phyloP scores from a whole-genome alignment of 2,113 vertebrate genomes.

The Megatriorchis doriae region DNA sequence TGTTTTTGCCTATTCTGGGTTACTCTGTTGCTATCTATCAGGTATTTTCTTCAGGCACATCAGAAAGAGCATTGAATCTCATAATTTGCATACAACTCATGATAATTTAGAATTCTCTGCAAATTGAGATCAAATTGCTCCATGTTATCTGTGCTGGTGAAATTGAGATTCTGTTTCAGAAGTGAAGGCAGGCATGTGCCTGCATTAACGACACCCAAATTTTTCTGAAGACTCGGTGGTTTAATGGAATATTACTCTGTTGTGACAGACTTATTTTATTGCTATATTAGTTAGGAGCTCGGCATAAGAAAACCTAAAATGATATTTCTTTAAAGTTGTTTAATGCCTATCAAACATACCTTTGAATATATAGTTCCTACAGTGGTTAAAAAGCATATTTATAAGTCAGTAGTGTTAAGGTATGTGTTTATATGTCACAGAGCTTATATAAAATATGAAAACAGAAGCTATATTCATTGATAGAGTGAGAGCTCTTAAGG shows the following conservation, averaged over 20 bases:
- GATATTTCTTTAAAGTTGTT: constrained; percentile 2
- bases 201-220: not conserved
- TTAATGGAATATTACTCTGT: not conserved
- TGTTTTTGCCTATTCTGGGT: not conserved
- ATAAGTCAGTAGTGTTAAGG: constrained; percentile 21
- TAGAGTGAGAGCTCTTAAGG: constrained; percentile 41
- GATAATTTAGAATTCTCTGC: not conserved
- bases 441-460: constrained; percentile 45
- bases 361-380: constrained; percentile 16
- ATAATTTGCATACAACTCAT: not conserved
- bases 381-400: constrained; percentile 17
- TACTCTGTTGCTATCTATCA: not conserved
- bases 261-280: not conserved
- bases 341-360: not conserved
- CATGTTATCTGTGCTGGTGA: not conserved
- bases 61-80: not conserved
- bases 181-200: not conserved
- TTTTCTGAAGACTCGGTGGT: not conserved
- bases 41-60: not conserved
- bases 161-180: not conserved
- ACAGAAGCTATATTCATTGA: constrained; percentile 59
- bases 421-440: constrained; percentile 57
- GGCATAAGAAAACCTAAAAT: not conserved
- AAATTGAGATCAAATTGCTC: not conserved
- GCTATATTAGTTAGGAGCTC: not conserved